phyloP scores from a whole-genome alignment of 2,113 vertebrate genomes.

The Eira barbara region DNA sequence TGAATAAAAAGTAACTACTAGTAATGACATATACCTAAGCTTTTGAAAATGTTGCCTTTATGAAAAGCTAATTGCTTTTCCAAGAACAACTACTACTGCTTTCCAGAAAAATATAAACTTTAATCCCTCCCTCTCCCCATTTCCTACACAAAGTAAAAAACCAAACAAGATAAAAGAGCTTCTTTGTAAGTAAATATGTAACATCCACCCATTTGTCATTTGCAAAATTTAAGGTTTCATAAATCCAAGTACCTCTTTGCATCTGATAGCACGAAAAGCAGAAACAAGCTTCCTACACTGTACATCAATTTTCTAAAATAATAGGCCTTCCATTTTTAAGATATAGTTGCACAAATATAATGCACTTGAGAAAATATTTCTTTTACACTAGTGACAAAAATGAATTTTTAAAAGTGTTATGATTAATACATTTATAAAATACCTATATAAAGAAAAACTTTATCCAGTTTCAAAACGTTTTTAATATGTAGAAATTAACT shows the following conservation, averaged over 20 bases:
- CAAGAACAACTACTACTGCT: neutral
- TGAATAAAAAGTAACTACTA: neutral
- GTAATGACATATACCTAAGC: neutral
- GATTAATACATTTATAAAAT: neutral
- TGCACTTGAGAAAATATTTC: neutral
- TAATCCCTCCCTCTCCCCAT: neutral
- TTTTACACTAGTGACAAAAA: neutral
- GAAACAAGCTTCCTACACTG: neutral
- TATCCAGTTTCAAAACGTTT: neutral
- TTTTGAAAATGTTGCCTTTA: constrained; percentile 30
- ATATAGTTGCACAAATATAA: neutral
- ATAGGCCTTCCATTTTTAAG: neutral
- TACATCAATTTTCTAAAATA: neutral
- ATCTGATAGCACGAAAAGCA: neutral
- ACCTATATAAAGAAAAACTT: neutral
- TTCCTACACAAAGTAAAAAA: constrained; percentile 25
- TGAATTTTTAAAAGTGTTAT: neutral
- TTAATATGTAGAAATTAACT: neutral
- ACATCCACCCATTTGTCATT: neutral
- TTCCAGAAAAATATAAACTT: neutral
- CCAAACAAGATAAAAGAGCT: neutral
- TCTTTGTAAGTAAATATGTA: neutral
- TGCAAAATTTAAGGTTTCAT: constrained; percentile 22
- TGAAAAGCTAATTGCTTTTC: neutral
- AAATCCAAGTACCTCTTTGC: neutral